These are phyloP conservation scores for Willisornis vidua DNA, from an alignment of 2,113 vertebrate genomes.

Conservation along the genomic window DNA sequence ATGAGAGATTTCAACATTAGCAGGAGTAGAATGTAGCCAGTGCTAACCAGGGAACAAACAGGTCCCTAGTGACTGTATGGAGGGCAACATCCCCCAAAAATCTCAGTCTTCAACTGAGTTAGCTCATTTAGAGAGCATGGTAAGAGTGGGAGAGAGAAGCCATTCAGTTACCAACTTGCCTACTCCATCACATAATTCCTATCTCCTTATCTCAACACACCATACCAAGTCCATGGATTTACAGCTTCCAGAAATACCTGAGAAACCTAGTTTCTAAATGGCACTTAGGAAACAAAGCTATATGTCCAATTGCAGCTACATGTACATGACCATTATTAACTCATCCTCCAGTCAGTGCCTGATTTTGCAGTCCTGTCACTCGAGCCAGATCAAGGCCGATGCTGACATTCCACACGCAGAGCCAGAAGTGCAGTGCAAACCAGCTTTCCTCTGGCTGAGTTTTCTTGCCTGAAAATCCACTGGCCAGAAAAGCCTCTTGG, in stretches of 20 bases:
- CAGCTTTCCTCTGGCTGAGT: not conserved
- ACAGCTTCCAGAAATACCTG: not conserved
- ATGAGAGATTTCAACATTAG: not conserved
- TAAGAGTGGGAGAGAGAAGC: not conserved
- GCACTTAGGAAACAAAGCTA: not conserved
- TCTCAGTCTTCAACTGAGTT: not conserved
- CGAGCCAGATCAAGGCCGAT: not conserved
- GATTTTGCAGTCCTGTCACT: not conserved
- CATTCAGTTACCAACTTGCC: not conserved
- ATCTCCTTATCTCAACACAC: not conserved
- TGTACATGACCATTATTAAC: not conserved
- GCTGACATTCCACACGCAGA: not conserved
- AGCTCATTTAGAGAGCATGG: not conserved
- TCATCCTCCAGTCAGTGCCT: not conserved
- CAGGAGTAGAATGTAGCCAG: not conserved
- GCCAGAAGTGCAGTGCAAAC: not conserved
- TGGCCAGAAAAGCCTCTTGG: not conserved
- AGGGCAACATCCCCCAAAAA: not conserved
- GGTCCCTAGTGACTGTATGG: not conserved
- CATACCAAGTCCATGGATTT: not conserved
- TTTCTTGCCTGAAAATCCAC: not conserved
- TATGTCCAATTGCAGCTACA: not conserved
- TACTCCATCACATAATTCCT: not conserved
- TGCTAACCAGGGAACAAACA: not conserved
- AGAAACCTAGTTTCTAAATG: not conserved